Conservation (phyloP, 1,140 invertebrate genomes). For the Apis mellifera region DNA sequence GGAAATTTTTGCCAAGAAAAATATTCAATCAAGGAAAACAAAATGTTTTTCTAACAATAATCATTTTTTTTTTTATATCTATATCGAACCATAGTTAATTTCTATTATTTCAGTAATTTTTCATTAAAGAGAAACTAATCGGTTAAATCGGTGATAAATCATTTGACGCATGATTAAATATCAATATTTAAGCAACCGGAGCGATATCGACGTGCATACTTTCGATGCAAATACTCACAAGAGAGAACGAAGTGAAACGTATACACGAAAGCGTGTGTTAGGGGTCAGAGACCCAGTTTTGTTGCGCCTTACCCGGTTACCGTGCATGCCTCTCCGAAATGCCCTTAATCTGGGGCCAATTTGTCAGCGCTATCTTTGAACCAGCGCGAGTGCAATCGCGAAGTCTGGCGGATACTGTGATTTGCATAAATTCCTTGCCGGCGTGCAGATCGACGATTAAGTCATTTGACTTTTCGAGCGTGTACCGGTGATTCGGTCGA, state of each 20-base stretch:
- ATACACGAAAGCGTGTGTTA: slow-evolving; percentile 16
- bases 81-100: no score
- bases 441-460: slow-evolving; percentile 54
- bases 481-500: background rate
- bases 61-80: background rate
- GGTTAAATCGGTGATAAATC: background rate
- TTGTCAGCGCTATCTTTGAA: slow-evolving; percentile 67
- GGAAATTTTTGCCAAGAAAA: background rate
- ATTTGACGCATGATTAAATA: slow-evolving; percentile 1
- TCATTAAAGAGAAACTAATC: no score
- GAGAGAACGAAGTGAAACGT: background rate
- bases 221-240: background rate
- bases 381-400: slow-evolving; percentile 44
- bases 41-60: background rate
- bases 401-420: slow-evolving; percentile 46
- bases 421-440: slow-evolving; percentile 46
- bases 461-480: slow-evolving; percentile 42
- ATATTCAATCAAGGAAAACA: background rate
- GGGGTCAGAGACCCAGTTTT: slow-evolving; percentile 69
- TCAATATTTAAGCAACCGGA: background rate
- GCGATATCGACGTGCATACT: slow-evolving; percentile 4
- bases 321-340: slow-evolving; percentile 63
- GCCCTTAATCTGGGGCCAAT: slow-evolving; percentile 69
- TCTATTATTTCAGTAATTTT: background rate
- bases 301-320: slow-evolving; percentile 54